Evolutionary conservation across 2,797 vertebrate genomes (phyloP), one percentile per base, ranked within the genome.

Genomic region (Falco novaeseelandiae): DNA sequence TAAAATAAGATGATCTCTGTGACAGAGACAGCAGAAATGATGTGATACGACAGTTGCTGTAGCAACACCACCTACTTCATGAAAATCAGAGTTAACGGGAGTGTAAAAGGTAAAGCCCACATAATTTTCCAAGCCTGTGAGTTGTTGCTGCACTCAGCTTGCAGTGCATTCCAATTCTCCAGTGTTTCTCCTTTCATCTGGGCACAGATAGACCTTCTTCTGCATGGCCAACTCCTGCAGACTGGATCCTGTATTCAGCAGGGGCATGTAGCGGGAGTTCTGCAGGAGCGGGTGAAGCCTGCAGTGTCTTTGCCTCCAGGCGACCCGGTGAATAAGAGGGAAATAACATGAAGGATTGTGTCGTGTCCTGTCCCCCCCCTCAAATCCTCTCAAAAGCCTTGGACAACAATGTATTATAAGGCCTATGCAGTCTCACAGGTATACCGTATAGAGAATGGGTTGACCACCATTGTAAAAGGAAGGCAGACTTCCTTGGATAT

Each of bases 31-130:
- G 97, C 87, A 89, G 96, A 97, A 98, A 90, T 97, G 95, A 98
- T 97, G 78, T 94, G 96, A 98, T 97, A 91, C 87, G 96, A 98
- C 97, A 98, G 98, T 98, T 98, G 97, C 98, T 98, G 96, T 98
- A 98, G 98, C 97, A 98, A 98, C 98, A 98, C 97, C 94, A 84
- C 98, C 98, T 94, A 98, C 98, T 96, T 97, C 61, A 82, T 97
- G 96, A 98, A 97, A 97, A 97, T 97, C 94, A 72, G 91, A 94
- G 92, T 96, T 97, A 97, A 97, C 95, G 93, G 96, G 96, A 97
- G 96, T 96, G 96, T 92, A 88, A 94, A 97, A 97, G 96, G 96
- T 97, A 95, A 95, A 94, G 94, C 94, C 91, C 79, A 44, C 93
- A 96, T 94, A 89, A 94, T 97, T 97, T 97, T 96, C 92, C 90